Conservation (phyloP, 2,797 vertebrate species). For the Poecilia gillii region DNA sequence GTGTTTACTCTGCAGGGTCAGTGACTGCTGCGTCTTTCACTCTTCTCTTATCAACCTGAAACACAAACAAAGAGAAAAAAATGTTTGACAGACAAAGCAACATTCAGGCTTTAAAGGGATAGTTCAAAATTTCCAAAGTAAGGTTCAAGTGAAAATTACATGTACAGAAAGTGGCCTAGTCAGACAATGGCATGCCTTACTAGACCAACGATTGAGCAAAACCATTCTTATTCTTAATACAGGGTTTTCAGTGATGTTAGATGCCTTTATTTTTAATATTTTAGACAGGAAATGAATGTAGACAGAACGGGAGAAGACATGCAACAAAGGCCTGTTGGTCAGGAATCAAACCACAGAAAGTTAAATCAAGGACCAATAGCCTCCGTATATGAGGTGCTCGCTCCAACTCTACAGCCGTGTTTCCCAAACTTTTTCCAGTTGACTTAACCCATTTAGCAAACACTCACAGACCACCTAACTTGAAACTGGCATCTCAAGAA, state of each 20-base stretch:
- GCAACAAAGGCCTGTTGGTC: neutral
- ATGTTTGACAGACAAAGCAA: neutral
- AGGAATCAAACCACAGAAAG: neutral
- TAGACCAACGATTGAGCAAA: neutral
- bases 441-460: too few species aligned
- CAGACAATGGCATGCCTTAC: too few species aligned
- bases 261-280: neutral
- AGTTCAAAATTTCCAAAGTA: neutral
- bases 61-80: constrained; percentile 41
- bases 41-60: constrained; percentile 63
- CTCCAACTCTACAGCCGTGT: neutral
- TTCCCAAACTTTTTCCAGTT: too few species aligned
- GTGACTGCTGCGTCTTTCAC: constrained; percentile 19
- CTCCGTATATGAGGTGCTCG: neutral
- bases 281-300: neutral
- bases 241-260: neutral
- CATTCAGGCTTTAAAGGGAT: neutral
- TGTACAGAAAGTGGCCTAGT: too few species aligned
- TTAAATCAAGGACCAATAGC: neutral
- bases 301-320: neutral
- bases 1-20: constrained; percentile 59
- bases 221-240: neutral
- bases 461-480: too few species aligned
- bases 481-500: too few species aligned
- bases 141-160: neutral